Evolutionary conservation across 35 echinoderm and acorn worm species (phyloP), one percentile per base, ranked within the genome.

Genomic region (Lytechinus pictus): DNA sequence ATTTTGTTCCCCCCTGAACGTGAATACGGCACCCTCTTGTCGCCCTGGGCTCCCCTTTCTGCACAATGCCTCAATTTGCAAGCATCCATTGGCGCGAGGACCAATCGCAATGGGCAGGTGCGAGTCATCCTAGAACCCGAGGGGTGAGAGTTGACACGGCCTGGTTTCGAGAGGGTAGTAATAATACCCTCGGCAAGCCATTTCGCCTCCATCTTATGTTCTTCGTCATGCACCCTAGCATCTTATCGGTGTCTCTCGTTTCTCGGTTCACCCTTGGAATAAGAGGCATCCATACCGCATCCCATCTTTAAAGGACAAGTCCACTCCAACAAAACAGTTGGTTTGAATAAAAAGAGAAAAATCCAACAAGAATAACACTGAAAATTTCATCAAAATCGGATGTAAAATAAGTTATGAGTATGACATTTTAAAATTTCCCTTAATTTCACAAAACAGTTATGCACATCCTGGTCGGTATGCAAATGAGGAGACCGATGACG

Each of bases 11-110:
- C 12, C 66, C 66, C 21, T 19, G 21, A 79, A 79, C n/a, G 66
- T 79, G 8, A 79, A 79, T 79, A 79, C 21, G 14, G 66, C 19
- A 24, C 66, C 66, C 66, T 79, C 66, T 79, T 79, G 66, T 79
- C 66, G 66, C 66, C 66, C 14, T 7, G 21, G 66, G 66, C 66
- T 79, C 8, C 66, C 66, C 33, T 14, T 79, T 24, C 66, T 79
- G 66, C 66, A 79, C 66, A 79, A 79, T 79, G 66, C 66, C 66
- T 79, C 66, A 79, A 79, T 79, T 79, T 79, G 66, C 19, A 79
- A 79, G 66, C 19, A 24, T 79, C 66, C n/a, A 24, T 79, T 79
- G 66, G 66, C 66, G 66, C 66, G 66, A 79, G 19, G 66, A 79
- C 19, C 19, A 19, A 79, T 24, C 66, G 4, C 66, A 19, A 58